Conservation (phyloP, 2,888 invertebrate species). For the Patella pellucida region DNA sequence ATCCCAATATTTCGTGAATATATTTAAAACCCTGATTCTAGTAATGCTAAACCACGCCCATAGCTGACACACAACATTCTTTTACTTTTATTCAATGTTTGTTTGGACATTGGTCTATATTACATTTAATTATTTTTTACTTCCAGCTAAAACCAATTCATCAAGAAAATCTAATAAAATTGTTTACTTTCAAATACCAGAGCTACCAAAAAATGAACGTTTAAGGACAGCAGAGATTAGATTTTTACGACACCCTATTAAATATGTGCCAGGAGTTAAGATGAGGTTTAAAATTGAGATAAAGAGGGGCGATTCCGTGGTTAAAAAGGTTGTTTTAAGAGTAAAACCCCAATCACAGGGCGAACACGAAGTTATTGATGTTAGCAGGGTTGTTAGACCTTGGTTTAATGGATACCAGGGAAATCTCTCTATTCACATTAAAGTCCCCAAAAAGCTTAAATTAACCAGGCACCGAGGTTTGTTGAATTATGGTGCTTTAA, state of each 20-base stretch:
- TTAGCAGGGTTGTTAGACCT: slow-evolving; percentile 39
- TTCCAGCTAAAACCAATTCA: background rate
- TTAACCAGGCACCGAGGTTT: slow-evolving; percentile 8
- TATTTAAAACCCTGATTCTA: too few species aligned
- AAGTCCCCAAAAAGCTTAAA: slow-evolving; percentile 27
- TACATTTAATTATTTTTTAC: background rate
- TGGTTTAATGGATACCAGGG: slow-evolving; percentile 49
- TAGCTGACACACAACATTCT: too few species aligned
- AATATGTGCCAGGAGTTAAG: slow-evolving; percentile 23
- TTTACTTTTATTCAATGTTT: too few species aligned
- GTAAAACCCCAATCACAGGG: slow-evolving; percentile 27
- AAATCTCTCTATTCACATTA: slow-evolving; percentile 39
- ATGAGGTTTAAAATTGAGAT: slow-evolving; percentile 35
- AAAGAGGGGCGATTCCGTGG: slow-evolving; percentile 25
- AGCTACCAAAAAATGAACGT: slow-evolving; percentile 48
- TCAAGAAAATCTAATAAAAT: background rate
- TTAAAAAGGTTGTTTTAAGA: slow-evolving; percentile 33
- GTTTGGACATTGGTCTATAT: background rate
- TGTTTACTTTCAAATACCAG: slow-evolving; percentile 43
- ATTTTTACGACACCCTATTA: slow-evolving; percentile 35
- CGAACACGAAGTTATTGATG: slow-evolving; percentile 41
- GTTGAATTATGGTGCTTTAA: slow-evolving; percentile 23
- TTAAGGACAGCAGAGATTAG: slow-evolving; percentile 55
- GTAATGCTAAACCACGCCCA: too few species aligned
- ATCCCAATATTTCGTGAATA: too few species aligned